Evolutionary conservation across 1,140 invertebrate species (phyloP).

Genomic region (Drosophila auraria): DNA sequence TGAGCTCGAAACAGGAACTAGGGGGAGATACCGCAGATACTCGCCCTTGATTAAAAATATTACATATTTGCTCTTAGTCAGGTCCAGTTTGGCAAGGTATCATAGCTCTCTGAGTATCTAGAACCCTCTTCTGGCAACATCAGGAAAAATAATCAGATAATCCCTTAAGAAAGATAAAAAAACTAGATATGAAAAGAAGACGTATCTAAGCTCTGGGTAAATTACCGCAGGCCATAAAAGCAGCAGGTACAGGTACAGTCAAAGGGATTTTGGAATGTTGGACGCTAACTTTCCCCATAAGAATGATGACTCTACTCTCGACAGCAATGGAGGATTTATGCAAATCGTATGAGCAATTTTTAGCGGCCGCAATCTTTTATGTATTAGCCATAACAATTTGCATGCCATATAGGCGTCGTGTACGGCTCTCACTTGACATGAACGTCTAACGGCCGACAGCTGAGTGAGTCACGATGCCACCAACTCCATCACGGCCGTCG

Average conservation of each 20-base stretch:
- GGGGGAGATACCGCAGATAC: conserved; percentile 38
- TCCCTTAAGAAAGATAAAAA: conserved; percentile 15
- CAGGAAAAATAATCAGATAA: conserved; percentile 7
- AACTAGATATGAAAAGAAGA: conserved; percentile 21
- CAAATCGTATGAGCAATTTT: conserved; percentile 56
- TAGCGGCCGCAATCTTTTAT: conserved; percentile 24
- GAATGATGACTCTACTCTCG: conserved; percentile 25
- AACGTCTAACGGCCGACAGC: conserved; percentile 50
- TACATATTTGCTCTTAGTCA: conserved; percentile 2
- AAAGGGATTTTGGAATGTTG: conserved; percentile 4
- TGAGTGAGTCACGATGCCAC: conserved; percentile 44
- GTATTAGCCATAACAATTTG: conserved; percentile 58
- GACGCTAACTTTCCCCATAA: neutral
- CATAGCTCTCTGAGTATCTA: neutral
- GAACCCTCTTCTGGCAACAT: neutral
- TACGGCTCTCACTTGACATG: conserved; percentile 7
- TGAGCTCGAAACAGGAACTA: conserved; percentile 35
- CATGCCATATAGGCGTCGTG: conserved; percentile 46
- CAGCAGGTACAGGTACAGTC: neutral
- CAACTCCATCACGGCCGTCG: conserved; percentile 49
- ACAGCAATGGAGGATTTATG: conserved; percentile 37
- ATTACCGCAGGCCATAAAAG: conserved; percentile 32
- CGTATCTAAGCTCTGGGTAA: conserved; percentile 19
- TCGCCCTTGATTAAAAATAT: neutral
- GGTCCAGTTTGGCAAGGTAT: too few species aligned